phyloP scores from a whole-genome alignment of 2,113 vertebrate genomes.

The Pithys albifrons region DNA sequence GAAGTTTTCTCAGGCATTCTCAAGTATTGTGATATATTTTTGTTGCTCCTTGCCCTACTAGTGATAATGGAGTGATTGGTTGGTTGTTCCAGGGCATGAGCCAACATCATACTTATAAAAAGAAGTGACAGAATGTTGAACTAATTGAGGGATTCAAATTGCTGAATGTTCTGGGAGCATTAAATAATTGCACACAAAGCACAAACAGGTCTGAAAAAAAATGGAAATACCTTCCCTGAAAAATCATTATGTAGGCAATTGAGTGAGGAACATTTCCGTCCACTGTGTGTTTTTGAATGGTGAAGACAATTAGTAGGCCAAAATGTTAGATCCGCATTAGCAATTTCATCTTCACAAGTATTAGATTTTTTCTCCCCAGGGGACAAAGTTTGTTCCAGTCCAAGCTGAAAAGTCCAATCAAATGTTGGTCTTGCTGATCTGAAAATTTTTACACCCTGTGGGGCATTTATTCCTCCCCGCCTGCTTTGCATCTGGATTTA shows the following conservation, averaged over 20 bases:
- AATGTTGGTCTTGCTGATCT: conserved; percentile 3
- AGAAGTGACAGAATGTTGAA: conserved; percentile 5
- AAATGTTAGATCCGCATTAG: conserved; percentile 24
- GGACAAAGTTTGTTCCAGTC: background rate
- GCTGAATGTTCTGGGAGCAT: conserved; percentile 10
- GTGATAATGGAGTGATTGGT: conserved; percentile 38
- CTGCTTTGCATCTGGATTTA: background rate
- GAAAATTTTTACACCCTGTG: background rate
- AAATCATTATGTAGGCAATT: background rate
- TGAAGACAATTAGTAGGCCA: conserved; percentile 23
- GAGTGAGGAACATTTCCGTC: background rate
- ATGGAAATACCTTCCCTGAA: background rate
- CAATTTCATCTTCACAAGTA: conserved; percentile 20
- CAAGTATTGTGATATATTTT: conserved; percentile 2
- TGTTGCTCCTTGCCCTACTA: conserved; percentile 27
- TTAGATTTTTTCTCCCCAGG: background rate
- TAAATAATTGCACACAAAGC: conserved; percentile 25
- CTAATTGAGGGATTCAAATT: conserved; percentile 31
- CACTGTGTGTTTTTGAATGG: background rate
- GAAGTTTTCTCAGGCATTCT: conserved; percentile 17
- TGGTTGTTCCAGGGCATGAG: background rate
- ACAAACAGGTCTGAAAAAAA: conserved; percentile 1
- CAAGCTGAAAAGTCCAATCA: background rate
- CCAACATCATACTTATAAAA: conserved; percentile 20
- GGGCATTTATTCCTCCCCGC: background rate